Evolutionary conservation across 2,888 invertebrate species (phyloP).

Genomic region (Leucoptera coffeella): DNA sequence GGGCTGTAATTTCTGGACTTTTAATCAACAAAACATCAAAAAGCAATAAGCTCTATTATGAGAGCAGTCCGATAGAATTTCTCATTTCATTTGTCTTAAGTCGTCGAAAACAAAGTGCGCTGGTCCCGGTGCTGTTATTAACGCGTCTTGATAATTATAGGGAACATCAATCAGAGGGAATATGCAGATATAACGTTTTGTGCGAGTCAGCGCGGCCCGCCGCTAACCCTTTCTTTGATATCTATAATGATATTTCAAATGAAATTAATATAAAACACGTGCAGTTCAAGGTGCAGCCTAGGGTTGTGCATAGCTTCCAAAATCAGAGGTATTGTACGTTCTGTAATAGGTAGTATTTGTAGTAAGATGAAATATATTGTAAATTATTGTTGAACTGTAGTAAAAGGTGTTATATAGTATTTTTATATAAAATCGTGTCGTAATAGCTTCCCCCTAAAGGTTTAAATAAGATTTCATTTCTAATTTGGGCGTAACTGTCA

Average conservation of each 20-base stretch:
- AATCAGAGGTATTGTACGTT: too few species aligned
- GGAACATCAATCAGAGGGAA: slow-evolving; percentile 49
- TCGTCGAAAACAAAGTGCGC: slow-evolving; percentile 50
- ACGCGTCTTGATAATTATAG: slow-evolving; percentile 54
- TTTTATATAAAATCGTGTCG: too few species aligned
- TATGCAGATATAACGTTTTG: slow-evolving; percentile 49
- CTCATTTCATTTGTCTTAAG: slow-evolving; percentile 51
- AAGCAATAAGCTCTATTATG: slow-evolving; percentile 39
- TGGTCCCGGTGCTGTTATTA: slow-evolving; percentile 49
- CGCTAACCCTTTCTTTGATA: slow-evolving; percentile 45
- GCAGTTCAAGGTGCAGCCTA: slow-evolving; percentile 2
- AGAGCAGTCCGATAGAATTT: slow-evolving; percentile 44
- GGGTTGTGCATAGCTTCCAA: slow-evolving; percentile 2
- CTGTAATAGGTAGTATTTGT: too few species aligned
- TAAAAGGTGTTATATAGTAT: too few species aligned
- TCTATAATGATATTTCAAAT: slow-evolving; percentile 42
- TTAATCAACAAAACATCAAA: slow-evolving; percentile 49
- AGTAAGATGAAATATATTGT: too few species aligned
- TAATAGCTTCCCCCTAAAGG: too few species aligned
- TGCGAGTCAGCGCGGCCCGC: slow-evolving; percentile 46
- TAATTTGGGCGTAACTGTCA: too few species aligned
- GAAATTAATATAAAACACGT: slow-evolving; percentile 5
- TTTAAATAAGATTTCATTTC: too few species aligned
- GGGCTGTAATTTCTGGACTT: slow-evolving; percentile 27
- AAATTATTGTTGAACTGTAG: too few species aligned